These are phyloP conservation scores for Microcebus griseorufus DNA, from an alignment of 2,113 vertebrate species.

Conservation along the genomic window DNA sequence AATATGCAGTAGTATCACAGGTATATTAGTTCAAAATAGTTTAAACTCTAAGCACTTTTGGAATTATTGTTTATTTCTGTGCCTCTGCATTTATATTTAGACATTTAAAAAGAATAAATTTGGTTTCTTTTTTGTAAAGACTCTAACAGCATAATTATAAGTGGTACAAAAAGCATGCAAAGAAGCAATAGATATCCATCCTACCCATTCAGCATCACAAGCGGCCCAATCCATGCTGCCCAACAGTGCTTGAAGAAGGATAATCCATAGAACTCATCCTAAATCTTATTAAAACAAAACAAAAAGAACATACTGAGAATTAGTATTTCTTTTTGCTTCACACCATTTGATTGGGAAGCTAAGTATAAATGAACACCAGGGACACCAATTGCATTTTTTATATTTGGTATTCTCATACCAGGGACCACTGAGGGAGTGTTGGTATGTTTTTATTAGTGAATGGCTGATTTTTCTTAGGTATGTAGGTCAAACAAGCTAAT, in stretches of 20 bases:
- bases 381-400: background rate
- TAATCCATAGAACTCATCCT: background rate
- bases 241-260: conserved; percentile 7
- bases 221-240: background rate
- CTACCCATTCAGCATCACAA: conserved; percentile 45
- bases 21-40: conserved; percentile 68
- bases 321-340: conserved; percentile 45
- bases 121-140: conserved; percentile 69
- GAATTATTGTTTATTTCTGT: conserved; percentile 67
- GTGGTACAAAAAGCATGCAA: conserved; percentile 54
- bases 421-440: background rate
- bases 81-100: conserved; percentile 76
- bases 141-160: conserved; percentile 74
- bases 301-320: conserved; percentile 42
- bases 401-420: background rate
- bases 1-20: conserved; percentile 66
- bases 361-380: background rate
- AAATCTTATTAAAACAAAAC: conserved; percentile 54
- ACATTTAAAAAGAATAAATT: conserved; percentile 75
- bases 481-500: conserved; percentile 25
- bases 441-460: background rate
- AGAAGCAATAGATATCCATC: conserved; percentile 59
- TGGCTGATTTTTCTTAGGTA: conserved; percentile 32
- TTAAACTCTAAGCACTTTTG: conserved; percentile 65
- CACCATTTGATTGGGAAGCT: conserved; percentile 16